These are phyloP conservation scores for Drosophila hydei DNA, from an alignment of 1,140 invertebrate genomes.

Conservation along the genomic window DNA sequence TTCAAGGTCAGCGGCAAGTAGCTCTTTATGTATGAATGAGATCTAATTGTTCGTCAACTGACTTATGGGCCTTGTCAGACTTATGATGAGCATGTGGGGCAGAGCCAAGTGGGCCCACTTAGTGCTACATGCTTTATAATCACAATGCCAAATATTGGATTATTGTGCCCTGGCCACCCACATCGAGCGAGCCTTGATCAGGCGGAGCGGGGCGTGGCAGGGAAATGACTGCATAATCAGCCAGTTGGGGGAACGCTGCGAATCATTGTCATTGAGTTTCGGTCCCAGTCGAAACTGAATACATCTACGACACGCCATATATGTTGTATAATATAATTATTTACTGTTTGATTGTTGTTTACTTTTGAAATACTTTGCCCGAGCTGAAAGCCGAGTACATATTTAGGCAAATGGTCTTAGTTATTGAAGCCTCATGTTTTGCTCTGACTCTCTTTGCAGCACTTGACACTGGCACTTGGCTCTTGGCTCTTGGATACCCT, in stretches of 20 bases:
- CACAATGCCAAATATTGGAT: constrained; percentile 58
- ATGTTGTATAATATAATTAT: neutral
- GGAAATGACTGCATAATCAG: constrained; percentile 8
- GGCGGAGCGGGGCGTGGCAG: neutral
- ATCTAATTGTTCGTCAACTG: constrained; percentile 73
- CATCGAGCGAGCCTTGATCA: no score
- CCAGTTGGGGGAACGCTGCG: constrained; percentile 18
- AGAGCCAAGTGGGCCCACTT: constrained; percentile 24
- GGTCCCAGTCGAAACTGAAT: neutral
- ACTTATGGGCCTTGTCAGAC: constrained; percentile 34
- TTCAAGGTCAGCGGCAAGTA: constrained; percentile 73
- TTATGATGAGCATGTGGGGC: constrained; percentile 11
- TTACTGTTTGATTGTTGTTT: constrained; percentile 13
- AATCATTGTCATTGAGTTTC: constrained; percentile 6
- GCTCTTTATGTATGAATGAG: constrained; percentile 77
- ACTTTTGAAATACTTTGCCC: constrained; percentile 24
- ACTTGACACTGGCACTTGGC: constrained; percentile 5
- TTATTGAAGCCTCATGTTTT: constrained; percentile 12
- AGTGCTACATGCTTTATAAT: constrained; percentile 43
- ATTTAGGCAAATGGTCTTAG: constrained; percentile 38
- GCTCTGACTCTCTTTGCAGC: constrained; percentile 2
- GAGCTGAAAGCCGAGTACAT: constrained; percentile 20
- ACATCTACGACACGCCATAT: constrained; percentile 3
- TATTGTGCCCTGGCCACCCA: constrained; percentile 26
- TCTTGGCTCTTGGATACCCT: constrained; percentile 26